Evolutionary conservation across 2,888 invertebrate species (phyloP), one percentile per base, ranked within the genome.

Genomic region (Drosophila paracracens): DNA sequence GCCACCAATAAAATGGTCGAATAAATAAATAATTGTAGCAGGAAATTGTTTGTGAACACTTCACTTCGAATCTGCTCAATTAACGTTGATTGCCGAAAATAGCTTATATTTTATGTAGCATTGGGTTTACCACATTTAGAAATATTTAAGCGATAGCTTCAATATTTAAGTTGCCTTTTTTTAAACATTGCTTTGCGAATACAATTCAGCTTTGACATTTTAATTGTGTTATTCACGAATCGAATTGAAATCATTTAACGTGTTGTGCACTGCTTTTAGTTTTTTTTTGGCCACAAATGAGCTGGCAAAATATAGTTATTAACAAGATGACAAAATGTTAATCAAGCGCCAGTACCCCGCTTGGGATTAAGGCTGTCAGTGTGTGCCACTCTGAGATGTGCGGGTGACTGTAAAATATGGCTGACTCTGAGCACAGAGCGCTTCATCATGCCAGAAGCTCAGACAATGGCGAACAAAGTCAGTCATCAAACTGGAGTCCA

Each of bases 401-500:
- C 29, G 60, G 60, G 59, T 10, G 53, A 69, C 73, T 78, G 73
- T 81, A 70, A 81, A 83, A 81, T 83, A 81, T 76, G 77, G 66
- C 51, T 35, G 57, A 73, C 65, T 68, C 29, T 58, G 68, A 66
- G 57, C 62, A 54, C 62, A 27, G 6, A 68, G 36, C 72, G 81
- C 70, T 81, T 72, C 80, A 76, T 79, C 82, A 79, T 81, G 73
- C 48, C 48, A 72, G 67, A 72, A 79, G 82, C 82, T 64, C 79
- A 73, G 79, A 79, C 79, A 79, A 79, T 79, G 79, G 79, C 40
- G 51, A 74, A 82, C 70, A 79, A 79, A 79, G 79, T 79, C 79
- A 79, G 79, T 74, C 67, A 79, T 79, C 79, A 82, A 79, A 81
- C 29, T 63, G 82, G 27, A 79, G 82, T 78, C 74, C 78, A 79